Evolutionary conservation across 2,888 invertebrate genomes (phyloP).

Genomic region (Pseudoips prasinana): DNA sequence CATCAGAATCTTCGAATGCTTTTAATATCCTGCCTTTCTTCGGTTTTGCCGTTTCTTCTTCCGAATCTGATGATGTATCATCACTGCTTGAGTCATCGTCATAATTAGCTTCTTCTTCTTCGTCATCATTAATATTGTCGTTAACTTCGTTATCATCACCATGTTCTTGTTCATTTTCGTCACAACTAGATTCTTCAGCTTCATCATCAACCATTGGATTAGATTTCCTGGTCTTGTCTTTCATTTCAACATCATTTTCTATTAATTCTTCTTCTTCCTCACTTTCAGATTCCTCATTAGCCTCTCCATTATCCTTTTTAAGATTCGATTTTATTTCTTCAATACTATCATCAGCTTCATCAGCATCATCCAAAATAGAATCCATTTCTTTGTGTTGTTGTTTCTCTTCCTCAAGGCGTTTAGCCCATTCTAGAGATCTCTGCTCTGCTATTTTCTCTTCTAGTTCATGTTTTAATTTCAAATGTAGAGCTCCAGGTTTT

Average conservation of each 20-base stretch:
- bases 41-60: conserved; percentile 40
- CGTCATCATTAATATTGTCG: conserved; percentile 27
- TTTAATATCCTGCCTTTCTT: conserved; percentile 71
- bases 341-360: conserved; percentile 63
- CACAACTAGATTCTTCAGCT: conserved; percentile 75
- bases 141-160: conserved; percentile 43
- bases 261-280: conserved; percentile 65
- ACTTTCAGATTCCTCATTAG: conserved; percentile 63
- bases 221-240: conserved; percentile 61
- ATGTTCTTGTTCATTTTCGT: conserved; percentile 42
- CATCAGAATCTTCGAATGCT: conserved; percentile 76
- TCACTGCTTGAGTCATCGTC: conserved; percentile 46
- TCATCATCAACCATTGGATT: conserved; percentile 73
- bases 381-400: conserved; percentile 66
- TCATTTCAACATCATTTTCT: conserved; percentile 56
- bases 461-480: conserved; percentile 86
- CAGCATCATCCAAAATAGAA: conserved; percentile 50
- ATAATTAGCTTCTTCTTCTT: conserved; percentile 46
- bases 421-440: conserved; percentile 86
- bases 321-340: conserved; percentile 49
- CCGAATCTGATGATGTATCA: conserved; percentile 57
- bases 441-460: conserved; percentile 87
- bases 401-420: conserved; percentile 79
- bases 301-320: conserved; percentile 51
- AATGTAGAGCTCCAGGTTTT: conserved; percentile 86